Percentiles rank a stretch among this genome's conserved stretches.
Evolutionary conservation across 92 coral and sea anemone species (phyloP).

Genomic region (Heteractis magnifica): DNA sequence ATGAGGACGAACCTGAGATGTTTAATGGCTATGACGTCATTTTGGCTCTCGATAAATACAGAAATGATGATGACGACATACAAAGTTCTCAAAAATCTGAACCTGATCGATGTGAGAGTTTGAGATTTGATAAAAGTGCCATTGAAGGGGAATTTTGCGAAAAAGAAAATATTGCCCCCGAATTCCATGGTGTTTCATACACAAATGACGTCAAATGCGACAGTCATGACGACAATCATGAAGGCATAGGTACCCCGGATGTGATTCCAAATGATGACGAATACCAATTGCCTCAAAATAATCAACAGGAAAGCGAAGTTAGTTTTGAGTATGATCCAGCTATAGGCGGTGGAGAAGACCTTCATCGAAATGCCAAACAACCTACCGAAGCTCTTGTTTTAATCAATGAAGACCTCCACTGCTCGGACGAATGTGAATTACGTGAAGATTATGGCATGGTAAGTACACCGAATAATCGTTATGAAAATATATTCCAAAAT

Average conservation of each 20-base stretch:
- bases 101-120: background rate
- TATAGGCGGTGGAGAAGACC: background rate
- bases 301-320: background rate
- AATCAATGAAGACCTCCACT: background rate
- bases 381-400: background rate
- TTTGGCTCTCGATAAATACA: background rate
- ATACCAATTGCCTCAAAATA: background rate
- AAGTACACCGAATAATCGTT: background rate
- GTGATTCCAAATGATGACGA: background rate
- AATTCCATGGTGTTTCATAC: background rate
- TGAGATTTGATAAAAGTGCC: background rate
- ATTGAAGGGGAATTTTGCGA: background rate
- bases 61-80: background rate
- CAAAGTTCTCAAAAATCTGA: background rate
- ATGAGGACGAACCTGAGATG: background rate
- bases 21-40: constrained; percentile 2
- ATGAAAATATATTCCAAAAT: background rate
- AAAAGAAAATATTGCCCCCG: background rate
- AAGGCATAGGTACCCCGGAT: background rate
- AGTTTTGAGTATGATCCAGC: background rate
- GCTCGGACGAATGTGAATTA: background rate
- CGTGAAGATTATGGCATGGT: background rate
- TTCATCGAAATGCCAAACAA: background rate
- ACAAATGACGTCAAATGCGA: background rate
- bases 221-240: background rate